Evolutionary conservation across 2,113 vertebrate genomes (phyloP).

Genomic region (Myotis brandtii): DNA sequence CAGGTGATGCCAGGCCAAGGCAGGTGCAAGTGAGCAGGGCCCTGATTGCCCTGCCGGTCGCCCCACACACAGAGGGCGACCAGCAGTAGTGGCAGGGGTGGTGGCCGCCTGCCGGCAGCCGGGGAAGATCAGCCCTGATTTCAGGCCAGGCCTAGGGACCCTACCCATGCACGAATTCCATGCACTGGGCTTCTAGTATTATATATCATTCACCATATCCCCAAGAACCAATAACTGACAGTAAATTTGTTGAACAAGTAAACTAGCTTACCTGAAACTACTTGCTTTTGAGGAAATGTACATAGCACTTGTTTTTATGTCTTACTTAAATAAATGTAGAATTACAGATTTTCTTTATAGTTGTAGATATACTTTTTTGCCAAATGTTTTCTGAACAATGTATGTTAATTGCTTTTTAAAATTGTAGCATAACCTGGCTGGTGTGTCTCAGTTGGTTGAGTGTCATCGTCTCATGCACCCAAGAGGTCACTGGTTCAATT

Average conservation of each 20-base stretch:
- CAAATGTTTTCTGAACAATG: constrained; percentile 49
- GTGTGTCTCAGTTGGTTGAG: too few species aligned
- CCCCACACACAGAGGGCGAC: too few species aligned
- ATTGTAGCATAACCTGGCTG: background rate
- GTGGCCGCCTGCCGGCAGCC: too few species aligned
- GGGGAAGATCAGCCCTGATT: too few species aligned
- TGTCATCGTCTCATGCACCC: too few species aligned
- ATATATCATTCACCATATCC: background rate
- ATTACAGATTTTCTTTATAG: constrained; percentile 1
- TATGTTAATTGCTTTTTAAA: constrained; percentile 22
- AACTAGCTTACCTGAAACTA: constrained; percentile 20
- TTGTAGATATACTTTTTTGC: constrained; percentile 7
- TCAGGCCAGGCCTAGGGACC: too few species aligned
- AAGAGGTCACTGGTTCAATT: too few species aligned
- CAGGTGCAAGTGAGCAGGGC: too few species aligned
- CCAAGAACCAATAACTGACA: background rate
- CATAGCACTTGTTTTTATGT: background rate
- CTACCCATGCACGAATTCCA: too few species aligned
- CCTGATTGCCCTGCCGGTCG: too few species aligned
- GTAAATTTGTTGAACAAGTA: background rate
- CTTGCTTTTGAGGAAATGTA: constrained; percentile 23
- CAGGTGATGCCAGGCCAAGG: too few species aligned
- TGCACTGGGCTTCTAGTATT: background rate
- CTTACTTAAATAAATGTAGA: constrained; percentile 43
- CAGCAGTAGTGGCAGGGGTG: too few species aligned